phyloP scores from a whole-genome alignment of 2,888 invertebrate species.

The Apeira syringaria region DNA sequence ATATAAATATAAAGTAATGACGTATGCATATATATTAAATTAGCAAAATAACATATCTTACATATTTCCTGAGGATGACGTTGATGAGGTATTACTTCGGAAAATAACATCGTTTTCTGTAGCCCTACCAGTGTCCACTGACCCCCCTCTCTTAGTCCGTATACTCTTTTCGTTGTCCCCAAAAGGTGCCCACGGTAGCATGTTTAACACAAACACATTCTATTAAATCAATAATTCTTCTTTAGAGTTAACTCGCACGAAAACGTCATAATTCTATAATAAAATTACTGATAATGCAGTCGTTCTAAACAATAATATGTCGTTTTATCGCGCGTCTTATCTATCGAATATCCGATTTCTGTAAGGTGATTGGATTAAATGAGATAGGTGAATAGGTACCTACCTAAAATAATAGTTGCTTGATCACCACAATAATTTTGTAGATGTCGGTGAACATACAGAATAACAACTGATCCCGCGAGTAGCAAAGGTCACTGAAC shows the following conservation, averaged over 20 bases:
- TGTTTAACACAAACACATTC: conserved; percentile 8
- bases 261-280: conserved; percentile 19
- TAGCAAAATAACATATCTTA: too few species aligned
- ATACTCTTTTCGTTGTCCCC: conserved; percentile 5
- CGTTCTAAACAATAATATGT: conserved; percentile 4
- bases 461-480: too few species aligned
- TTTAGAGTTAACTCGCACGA: conserved; percentile 20
- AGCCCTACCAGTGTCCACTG: conserved; percentile 4
- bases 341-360: conserved; percentile 12
- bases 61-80: conserved; percentile 10
- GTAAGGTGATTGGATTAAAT: neutral
- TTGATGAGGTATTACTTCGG: conserved; percentile 10
- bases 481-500: too few species aligned
- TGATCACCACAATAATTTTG: too few species aligned
- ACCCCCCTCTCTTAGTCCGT: conserved; percentile 2
- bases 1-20: too few species aligned
- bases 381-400: neutral
- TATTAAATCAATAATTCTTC: conserved; percentile 2
- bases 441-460: too few species aligned
- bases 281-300: conserved; percentile 11
- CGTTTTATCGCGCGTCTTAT: conserved; percentile 7
- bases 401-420: too few species aligned
- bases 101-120: conserved; percentile 4
- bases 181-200: conserved; percentile 8
- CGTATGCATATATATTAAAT: too few species aligned